Conservation (phyloP, 2,888 invertebrate species). For the Encarsia formosa region DNA sequence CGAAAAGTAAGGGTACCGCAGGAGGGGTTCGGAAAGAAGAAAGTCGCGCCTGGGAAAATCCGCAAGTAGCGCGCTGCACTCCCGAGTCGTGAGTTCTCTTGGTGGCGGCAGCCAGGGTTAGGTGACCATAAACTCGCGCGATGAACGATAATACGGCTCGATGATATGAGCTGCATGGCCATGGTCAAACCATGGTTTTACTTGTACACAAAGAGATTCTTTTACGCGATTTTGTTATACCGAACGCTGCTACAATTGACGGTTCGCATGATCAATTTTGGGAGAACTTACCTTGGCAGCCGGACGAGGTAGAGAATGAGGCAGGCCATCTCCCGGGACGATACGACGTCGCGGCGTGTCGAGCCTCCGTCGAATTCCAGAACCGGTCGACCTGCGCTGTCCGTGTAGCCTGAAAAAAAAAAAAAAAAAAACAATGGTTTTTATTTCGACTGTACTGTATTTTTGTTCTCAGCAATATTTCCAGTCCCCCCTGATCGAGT, state of each 20-base stretch:
- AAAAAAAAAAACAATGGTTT: too few species aligned
- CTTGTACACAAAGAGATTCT: too few species aligned
- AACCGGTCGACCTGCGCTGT: constrained; percentile 62
- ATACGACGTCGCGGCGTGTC: constrained; percentile 59
- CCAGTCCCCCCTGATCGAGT: too few species aligned
- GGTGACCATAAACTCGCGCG: constrained; percentile 38
- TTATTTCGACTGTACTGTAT: too few species aligned
- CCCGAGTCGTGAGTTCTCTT: constrained; percentile 8
- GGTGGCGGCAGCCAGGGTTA: background rate
- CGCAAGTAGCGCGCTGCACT: constrained; percentile 7
- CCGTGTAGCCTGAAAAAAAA: constrained; percentile 60
- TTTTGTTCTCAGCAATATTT: too few species aligned
- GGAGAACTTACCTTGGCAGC: constrained; percentile 61
- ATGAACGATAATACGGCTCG: constrained; percentile 36
- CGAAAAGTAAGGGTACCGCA: background rate
- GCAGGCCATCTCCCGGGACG: constrained; percentile 67
- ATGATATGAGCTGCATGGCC: too few species aligned
- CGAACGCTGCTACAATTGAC: background rate
- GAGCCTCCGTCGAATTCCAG: constrained; percentile 62
- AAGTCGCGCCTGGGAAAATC: constrained; percentile 24
- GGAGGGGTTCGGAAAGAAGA: constrained; percentile 16
- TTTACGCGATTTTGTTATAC: background rate
- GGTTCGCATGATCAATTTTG: background rate
- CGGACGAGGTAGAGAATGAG: constrained; percentile 69
- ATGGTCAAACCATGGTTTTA: too few species aligned